Evolutionary conservation across 1,140 invertebrate genomes (phyloP).

Genomic region (Drosophila busckii): DNA sequence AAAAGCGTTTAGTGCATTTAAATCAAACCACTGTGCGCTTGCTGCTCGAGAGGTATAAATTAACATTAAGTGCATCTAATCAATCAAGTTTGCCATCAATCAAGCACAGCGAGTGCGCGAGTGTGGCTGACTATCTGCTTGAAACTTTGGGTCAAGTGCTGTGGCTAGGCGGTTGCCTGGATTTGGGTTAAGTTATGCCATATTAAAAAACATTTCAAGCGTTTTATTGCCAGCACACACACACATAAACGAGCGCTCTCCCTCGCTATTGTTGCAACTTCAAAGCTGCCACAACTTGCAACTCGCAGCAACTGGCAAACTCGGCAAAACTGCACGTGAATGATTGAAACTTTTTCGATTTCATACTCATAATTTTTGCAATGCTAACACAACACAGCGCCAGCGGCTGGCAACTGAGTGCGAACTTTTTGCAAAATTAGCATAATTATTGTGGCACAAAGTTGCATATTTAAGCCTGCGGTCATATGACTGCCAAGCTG

Average conservation of each 20-base stretch:
- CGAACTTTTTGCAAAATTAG: conserved; percentile 62
- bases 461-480: conserved; percentile 46
- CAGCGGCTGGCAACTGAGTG: neutral
- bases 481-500: conserved; percentile 45
- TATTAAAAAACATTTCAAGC: conserved; percentile 73
- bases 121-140: conserved; percentile 10
- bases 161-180: conserved; percentile 1
- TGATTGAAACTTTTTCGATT: conserved; percentile 76
- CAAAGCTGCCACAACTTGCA: conserved; percentile 39
- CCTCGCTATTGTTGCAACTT: conserved; percentile 59
- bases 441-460: conserved; percentile 71
- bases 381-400: conserved; percentile 36
- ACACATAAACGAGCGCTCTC: conserved; percentile 33
- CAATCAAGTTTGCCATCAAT: conserved; percentile 60
- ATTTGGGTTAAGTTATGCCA: conserved; percentile 60
- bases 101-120: neutral
- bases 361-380: conserved; percentile 66
- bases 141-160: conserved; percentile 54
- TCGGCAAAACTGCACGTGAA: conserved; percentile 34
- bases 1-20: too few species aligned
- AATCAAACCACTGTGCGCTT: too few species aligned
- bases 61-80: conserved; percentile 59
- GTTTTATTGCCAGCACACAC: conserved; percentile 60
- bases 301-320: conserved; percentile 32
- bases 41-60: conserved; percentile 29